Evolutionary conservation across 2,888 invertebrate species (phyloP).

Genomic region (Andrena fulva): DNA sequence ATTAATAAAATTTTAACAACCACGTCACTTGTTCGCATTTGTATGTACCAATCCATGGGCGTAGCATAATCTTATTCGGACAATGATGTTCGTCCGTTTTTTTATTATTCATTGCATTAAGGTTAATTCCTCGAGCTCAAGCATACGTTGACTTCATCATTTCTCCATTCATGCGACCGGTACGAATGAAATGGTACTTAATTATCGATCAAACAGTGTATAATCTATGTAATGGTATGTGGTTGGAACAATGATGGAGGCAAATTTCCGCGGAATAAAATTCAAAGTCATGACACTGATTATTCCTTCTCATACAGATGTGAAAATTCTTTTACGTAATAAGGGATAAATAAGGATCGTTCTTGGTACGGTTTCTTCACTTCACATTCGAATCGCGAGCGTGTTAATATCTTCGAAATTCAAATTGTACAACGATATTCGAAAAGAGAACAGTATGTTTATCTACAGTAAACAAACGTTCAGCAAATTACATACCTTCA

Average conservation of each 20-base stretch:
- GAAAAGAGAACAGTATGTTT: background rate
- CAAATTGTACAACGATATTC: background rate
- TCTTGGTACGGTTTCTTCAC: background rate
- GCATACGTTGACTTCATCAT: background rate
- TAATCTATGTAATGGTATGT: conserved; percentile 30
- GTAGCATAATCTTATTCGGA: background rate
- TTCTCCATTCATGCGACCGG: background rate
- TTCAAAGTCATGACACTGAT: conserved; percentile 14
- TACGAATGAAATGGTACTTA: background rate
- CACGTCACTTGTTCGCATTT: background rate
- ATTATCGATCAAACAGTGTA: background rate
- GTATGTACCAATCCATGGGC: background rate
- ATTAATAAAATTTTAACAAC: background rate
- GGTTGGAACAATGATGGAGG: conserved; percentile 7
- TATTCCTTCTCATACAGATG: background rate
- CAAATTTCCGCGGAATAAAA: conserved; percentile 1
- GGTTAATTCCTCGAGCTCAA: background rate
- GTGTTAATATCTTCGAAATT: background rate
- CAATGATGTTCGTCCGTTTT: background rate
- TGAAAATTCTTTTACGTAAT: conserved; percentile 17
- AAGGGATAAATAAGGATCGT: background rate
- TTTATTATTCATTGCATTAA: background rate
- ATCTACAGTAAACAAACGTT: background rate
- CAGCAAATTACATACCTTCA: background rate
- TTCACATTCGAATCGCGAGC: background rate